Base-by-base conservation (phyloP, 2,113 vertebrate species). In the Limnothrissa miodon region DNA sequence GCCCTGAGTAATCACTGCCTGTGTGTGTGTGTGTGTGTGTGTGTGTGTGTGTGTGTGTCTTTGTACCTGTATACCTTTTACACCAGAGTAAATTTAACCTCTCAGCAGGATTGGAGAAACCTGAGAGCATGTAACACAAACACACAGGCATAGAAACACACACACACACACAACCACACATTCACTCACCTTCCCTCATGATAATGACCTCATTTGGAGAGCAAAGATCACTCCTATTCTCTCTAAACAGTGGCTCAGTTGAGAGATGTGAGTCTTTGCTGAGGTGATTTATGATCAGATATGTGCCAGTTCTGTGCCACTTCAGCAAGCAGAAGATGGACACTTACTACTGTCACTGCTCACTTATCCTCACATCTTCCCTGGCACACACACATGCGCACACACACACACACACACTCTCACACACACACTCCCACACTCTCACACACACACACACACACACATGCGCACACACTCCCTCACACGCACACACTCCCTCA, bases 21-120 rank as follows among this genome's bases (percentile, higher is more conserved):
- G 36, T 90, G 53, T 82, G 81, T 45, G 19, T 45, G 33, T 51
- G 21, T 78, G 45, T 42, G 74, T 78, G 29, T n/a, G 81, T 70
- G 78, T 70, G 56, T 74, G 74, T 51, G 74, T 70, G 81, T 80
- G 44, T 78, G 29, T n/a, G n/a, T n/a, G n/a, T n/a, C n/a, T n/a
- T n/a, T n/a, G n/a, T n/a, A n/a, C 59, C 59, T 62, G 59, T 29
- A 29, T 33, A 74, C 25, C 25, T 74, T 29, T 33, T 36, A 13
- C 15, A 33, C 66, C 29, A 33, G 66, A 17, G 13, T 36, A 74
- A 15, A 74, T 74, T 36, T 17, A 2, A 74, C 5, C 66, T 36
- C 66, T 74, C 29, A 36, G 66, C 66, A 74, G 25, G 11, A 5
- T 36, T 74, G 66, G 13, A 33, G 23, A 29, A 25, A 74, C 13